Evolutionary conservation across 2,888 invertebrate genomes (phyloP).

Genomic region (Anticlea derivata): DNA sequence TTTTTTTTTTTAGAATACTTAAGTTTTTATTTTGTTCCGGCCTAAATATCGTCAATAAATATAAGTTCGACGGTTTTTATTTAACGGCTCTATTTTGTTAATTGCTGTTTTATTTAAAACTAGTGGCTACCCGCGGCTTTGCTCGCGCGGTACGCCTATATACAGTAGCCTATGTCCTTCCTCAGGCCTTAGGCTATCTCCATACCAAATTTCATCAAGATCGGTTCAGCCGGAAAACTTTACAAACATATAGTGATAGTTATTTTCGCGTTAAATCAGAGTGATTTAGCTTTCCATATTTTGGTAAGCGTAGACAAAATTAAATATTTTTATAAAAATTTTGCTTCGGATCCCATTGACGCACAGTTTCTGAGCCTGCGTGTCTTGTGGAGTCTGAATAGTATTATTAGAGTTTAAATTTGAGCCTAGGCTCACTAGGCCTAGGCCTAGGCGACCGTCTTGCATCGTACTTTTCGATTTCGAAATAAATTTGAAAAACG

Average conservation of each 20-base stretch:
- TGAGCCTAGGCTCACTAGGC: background rate
- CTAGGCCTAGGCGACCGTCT: background rate
- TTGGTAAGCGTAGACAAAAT: constrained; percentile 17
- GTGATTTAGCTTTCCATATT: constrained; percentile 19
- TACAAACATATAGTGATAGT: too few relatives aligned
- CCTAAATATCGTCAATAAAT: too few relatives aligned
- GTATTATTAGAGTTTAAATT: constrained; percentile 21
- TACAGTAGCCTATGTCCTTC: too few relatives aligned
- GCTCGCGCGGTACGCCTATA: too few relatives aligned
- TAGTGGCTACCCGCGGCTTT: too few relatives aligned
- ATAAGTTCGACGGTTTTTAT: background rate
- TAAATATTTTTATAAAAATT: constrained; percentile 20
- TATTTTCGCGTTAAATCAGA: too few relatives aligned
- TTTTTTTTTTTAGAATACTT: background rate
- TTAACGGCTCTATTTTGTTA: background rate
- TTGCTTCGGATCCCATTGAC: background rate
- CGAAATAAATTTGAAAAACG: constrained; percentile 3
- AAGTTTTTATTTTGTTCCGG: background rate
- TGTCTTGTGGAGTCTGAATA: background rate
- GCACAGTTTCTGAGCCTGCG: background rate
- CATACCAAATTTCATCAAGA: too few relatives aligned
- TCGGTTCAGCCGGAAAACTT: too few relatives aligned
- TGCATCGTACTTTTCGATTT: background rate
- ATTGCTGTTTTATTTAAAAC: too few relatives aligned
- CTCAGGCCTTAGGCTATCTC: too few relatives aligned